Evolutionary conservation across 1,140 invertebrate genomes (phyloP), one percentile per base, ranked within the genome.

Genomic region (Pectinophora gossypiella): DNA sequence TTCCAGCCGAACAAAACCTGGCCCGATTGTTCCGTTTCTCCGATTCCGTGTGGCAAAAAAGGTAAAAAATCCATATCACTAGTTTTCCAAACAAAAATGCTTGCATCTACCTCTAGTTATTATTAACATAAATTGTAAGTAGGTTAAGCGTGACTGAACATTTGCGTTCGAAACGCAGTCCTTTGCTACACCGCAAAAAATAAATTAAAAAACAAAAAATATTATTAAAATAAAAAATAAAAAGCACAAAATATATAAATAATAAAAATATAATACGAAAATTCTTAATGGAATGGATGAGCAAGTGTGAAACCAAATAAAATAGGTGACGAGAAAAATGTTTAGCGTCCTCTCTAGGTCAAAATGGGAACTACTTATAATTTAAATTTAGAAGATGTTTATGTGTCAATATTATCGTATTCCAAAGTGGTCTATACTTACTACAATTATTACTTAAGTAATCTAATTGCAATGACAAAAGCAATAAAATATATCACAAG

Each of bases 281-380:
- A 69, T 74, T 71, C 38, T 66, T 76, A 68, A 69, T 72, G 71
- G 71, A 74, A 72, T 72, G 64, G 63, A 47, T 69, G 46, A n/a
- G 12, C 3, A 6, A 40, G 36, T 40, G 36, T 40, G 36, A n/a
- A n/a, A n/a, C n/a, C n/a, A n/a, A n/a, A n/a, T n/a, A n/a, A n/a
- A n/a, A n/a, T n/a, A n/a, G n/a, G n/a, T n/a, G n/a, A n/a, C n/a
- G n/a, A n/a, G n/a, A n/a, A n/a, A n/a, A n/a, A n/a, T n/a, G n/a
- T n/a, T n/a, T n/a, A n/a, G n/a, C n/a, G n/a, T n/a, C n/a, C n/a
- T n/a, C n/a, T n/a, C n/a, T n/a, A n/a, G n/a, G n/a, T n/a, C n/a
- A n/a, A n/a, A n/a, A n/a, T n/a, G n/a, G n/a, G n/a, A n/a, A n/a
- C n/a, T n/a, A n/a, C n/a, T n/a, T n/a, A n/a, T n/a, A n/a, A n/a